Evolutionary conservation across 2,888 invertebrate genomes (phyloP).

Genomic region (Brenthis hecate): DNA sequence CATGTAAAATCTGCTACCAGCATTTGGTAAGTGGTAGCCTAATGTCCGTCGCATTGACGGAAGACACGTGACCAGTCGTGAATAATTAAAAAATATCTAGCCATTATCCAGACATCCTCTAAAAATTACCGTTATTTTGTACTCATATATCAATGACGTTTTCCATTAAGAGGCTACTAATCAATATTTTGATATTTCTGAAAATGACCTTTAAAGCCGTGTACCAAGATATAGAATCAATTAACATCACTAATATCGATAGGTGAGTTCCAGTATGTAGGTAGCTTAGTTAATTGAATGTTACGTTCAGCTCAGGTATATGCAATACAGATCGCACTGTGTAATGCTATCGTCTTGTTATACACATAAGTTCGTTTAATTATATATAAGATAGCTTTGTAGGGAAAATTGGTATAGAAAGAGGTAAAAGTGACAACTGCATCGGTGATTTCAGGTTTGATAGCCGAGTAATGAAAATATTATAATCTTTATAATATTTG

Average conservation of each 20-base stretch:
- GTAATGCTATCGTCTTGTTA: background rate
- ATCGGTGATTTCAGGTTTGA: background rate
- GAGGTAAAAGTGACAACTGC: background rate
- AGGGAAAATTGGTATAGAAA: too few relatives aligned
- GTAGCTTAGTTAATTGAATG: conserved; percentile 33
- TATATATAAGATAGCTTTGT: too few relatives aligned
- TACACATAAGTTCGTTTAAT: background rate
- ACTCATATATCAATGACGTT: background rate
- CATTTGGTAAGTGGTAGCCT: too few relatives aligned
- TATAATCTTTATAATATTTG: too few relatives aligned
- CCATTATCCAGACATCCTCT: too few relatives aligned
- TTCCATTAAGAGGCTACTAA: background rate
- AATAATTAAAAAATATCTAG: too few relatives aligned
- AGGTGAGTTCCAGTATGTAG: conserved; percentile 19
- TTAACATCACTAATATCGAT: background rate
- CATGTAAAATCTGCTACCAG: too few relatives aligned
- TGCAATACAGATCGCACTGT: background rate
- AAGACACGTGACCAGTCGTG: too few relatives aligned
- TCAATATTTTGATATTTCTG: background rate
- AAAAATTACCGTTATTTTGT: too few relatives aligned
- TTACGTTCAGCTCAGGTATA: conserved; percentile 12
- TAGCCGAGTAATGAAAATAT: background rate
- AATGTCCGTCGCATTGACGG: too few relatives aligned
- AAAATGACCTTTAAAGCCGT: background rate
- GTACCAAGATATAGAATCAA: background rate